These are phyloP conservation scores for Sphyrna mokarran DNA, from an alignment of 2,113 vertebrate genomes.

Conservation along the genomic window DNA sequence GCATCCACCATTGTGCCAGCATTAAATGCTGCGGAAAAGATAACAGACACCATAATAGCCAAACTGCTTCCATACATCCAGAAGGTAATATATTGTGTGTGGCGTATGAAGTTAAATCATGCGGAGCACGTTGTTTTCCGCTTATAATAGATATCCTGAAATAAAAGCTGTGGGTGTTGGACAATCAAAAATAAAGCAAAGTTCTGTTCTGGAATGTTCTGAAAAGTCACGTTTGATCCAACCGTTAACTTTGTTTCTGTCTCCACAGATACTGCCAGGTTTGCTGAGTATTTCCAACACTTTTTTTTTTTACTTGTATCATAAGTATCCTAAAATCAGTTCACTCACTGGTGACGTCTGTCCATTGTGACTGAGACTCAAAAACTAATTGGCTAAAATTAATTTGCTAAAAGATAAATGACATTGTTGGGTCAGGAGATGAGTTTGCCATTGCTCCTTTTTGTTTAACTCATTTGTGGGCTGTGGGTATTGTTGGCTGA, in stretches of 20 bases:
- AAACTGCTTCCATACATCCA: conserved; percentile 87
- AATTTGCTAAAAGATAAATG: not conserved
- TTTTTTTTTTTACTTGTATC: not conserved
- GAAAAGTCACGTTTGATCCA: not conserved
- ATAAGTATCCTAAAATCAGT: not conserved
- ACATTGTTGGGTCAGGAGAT: not conserved
- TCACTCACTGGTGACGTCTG: not conserved
- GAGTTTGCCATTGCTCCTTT: not conserved
- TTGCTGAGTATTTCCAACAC: not conserved
- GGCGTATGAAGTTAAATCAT: not conserved
- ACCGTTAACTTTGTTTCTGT: not conserved
- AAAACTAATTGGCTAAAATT: not conserved
- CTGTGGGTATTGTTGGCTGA: no score
- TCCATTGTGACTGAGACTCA: not conserved
- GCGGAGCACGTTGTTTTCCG: no score
- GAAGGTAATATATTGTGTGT: conserved; percentile 57
- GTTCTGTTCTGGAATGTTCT: not conserved
- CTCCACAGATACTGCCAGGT: not conserved
- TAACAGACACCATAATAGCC: conserved; percentile 71
- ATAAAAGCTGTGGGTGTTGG: no score
- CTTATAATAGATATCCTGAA: not conserved
- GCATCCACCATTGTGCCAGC: conserved; percentile 76
- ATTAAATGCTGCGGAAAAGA: conserved; percentile 61
- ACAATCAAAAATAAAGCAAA: no score
- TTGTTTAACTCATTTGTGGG: no score